These are phyloP conservation scores for Sicus ferrugineus DNA, from an alignment of 2,888 invertebrate genomes.

Conservation along the genomic window DNA sequence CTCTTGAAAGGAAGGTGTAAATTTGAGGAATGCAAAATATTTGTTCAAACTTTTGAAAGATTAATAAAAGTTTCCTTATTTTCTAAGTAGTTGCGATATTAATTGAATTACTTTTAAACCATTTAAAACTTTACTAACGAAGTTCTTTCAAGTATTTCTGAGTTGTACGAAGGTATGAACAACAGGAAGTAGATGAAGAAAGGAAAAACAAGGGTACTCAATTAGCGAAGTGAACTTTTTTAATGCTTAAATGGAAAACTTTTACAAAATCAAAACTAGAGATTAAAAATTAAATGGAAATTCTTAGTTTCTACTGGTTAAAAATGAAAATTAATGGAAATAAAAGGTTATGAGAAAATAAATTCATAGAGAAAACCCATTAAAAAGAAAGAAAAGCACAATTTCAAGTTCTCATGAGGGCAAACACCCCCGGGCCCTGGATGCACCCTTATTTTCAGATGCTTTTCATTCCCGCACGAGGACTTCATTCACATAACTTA, in stretches of 20 bases:
- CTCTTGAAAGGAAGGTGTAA: not conserved
- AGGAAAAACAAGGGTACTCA: not conserved
- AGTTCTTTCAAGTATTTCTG: conserved; percentile 16
- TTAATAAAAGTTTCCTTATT: conserved; percentile 1
- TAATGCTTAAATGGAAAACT: not conserved
- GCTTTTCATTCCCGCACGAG: no score
- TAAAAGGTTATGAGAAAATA: not conserved
- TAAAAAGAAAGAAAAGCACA: not conserved
- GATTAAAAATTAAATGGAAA: not conserved
- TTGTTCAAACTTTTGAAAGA: not conserved
- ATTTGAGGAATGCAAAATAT: not conserved
- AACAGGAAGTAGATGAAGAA: not conserved
- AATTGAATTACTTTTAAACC: conserved; percentile 22
- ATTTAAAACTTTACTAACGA: conserved; percentile 13
- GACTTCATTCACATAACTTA: no score
- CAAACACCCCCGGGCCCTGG: no score
- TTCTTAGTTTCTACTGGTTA: not conserved
- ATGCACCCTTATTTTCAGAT: no score
- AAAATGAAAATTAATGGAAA: conserved; percentile 11
- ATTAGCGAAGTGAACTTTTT: no score
- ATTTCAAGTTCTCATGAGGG: no score
- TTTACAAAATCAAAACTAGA: no score
- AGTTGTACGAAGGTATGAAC: conserved; percentile 3
- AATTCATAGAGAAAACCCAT: not conserved
- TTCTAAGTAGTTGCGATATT: conserved; percentile 12